phyloP scores from a whole-genome alignment of 2,113 vertebrate species.

The Oxyura jamaicensis region DNA sequence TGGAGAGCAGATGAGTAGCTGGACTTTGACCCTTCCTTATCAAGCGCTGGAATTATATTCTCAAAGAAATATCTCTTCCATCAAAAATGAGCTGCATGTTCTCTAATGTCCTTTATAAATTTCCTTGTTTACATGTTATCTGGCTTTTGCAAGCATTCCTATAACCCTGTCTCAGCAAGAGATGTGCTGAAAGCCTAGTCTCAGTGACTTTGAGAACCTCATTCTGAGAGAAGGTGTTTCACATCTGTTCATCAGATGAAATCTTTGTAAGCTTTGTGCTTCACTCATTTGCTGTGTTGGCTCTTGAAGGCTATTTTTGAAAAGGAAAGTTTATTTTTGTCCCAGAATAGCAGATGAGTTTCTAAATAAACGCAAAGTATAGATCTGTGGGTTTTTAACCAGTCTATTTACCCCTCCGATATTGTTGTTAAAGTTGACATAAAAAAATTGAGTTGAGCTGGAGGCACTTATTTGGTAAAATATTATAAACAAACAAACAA shows the following conservation, averaged over 20 bases:
- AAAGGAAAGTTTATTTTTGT: constrained; percentile 23
- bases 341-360: constrained; percentile 1
- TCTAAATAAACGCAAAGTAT: not conserved
- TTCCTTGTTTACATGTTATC: not conserved
- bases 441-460: not conserved
- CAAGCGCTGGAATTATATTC: not conserved
- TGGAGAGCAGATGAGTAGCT: not conserved
- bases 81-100: not conserved
- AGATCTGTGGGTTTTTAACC: not conserved
- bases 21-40: not conserved
- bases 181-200: not conserved
- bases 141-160: not conserved
- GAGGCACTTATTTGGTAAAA: not conserved
- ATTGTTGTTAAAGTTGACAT: not conserved
- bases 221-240: not conserved
- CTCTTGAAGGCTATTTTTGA: constrained; percentile 31
- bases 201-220: not conserved
- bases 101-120: not conserved
- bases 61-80: not conserved
- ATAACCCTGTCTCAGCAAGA: not conserved
- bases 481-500: not conserved
- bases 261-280: constrained; percentile 3
- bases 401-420: not conserved
- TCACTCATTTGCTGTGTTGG: not conserved
- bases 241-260: not conserved